A percentile compares a stretch with the other conserved stretches of the same genome.
These are phyloP conservation scores for Strongylocentrotus purpuratus DNA, from an alignment of 35 echinoderm and acorn worm genomes.

Conservation along the genomic window DNA sequence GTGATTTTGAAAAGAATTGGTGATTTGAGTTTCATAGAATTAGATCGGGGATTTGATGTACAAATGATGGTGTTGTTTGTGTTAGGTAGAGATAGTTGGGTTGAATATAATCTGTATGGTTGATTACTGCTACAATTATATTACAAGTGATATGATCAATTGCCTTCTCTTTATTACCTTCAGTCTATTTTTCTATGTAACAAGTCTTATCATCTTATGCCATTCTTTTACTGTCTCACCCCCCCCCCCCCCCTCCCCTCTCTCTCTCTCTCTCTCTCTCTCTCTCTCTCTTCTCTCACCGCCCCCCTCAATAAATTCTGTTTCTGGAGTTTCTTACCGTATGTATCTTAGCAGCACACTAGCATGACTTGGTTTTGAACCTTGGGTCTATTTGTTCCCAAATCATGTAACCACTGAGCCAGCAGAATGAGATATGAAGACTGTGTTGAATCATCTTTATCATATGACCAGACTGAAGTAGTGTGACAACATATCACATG, in stretches of 20 bases:
- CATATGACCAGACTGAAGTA: neutral
- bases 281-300: neutral
- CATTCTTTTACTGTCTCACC: too few species aligned
- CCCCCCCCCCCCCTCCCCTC: neutral
- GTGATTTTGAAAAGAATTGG: slow-evolving; percentile 12
- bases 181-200: neutral
- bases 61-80: neutral
- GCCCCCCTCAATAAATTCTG: neutral
- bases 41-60: slow-evolving; percentile 8
- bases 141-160: neutral
- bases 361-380: neutral
- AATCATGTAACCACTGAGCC: neutral
- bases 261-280: neutral
- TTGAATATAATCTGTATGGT: neutral
- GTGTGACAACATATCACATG: neutral
- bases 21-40: neutral
- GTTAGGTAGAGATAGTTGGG: neutral
- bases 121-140: neutral
- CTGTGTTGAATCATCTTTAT: neutral
- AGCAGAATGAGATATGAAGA: neutral
- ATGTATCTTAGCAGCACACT: neutral
- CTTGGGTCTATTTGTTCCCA: neutral
- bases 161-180: neutral
- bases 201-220: too few species aligned
- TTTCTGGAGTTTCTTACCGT: neutral